Evolutionary conservation across 1,140 invertebrate genomes (phyloP).

Genomic region (Dendrolimus punctatus): DNA sequence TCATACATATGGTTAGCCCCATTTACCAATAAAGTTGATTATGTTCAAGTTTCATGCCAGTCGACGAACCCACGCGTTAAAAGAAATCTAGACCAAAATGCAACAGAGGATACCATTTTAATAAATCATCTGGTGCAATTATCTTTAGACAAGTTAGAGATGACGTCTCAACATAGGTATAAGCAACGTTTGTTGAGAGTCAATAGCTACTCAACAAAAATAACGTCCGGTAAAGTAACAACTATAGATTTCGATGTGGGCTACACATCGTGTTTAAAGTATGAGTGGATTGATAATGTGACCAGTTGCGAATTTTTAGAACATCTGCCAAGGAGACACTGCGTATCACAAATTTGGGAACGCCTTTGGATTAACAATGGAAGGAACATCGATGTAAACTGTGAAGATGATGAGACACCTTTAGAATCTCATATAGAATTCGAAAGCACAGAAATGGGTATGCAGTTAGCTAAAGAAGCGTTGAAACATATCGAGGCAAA

Average conservation of each 20-base stretch:
- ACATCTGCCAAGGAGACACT: constrained; percentile 58
- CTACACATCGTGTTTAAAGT: constrained; percentile 57
- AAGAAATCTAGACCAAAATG: constrained; percentile 23
- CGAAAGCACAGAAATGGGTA: constrained; percentile 38
- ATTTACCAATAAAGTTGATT: constrained; percentile 26
- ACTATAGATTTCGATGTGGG: constrained; percentile 58
- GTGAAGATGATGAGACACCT: constrained; percentile 56
- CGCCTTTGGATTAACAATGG: constrained; percentile 74
- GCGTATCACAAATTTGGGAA: constrained; percentile 74
- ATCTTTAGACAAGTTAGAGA: constrained; percentile 49
- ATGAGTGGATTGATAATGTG: constrained; percentile 41
- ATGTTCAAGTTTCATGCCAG: constrained; percentile 26
- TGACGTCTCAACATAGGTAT: constrained; percentile 39
- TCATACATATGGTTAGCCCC: constrained; percentile 35
- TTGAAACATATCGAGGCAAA: constrained; percentile 61
- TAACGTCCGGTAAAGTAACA: constrained; percentile 37
- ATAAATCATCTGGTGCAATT: constrained; percentile 38
- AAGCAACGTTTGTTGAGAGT: constrained; percentile 46
- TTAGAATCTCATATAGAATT: constrained; percentile 44
- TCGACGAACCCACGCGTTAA: constrained; percentile 15
- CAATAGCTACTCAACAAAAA: constrained; percentile 43
- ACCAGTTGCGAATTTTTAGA: constrained; percentile 48
- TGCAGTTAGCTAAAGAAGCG: constrained; percentile 42
- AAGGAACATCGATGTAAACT: constrained; percentile 65
- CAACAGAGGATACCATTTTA: constrained; percentile 21